Conservation (phyloP, 2,888 invertebrate genomes). For the Metellina segmentata region DNA sequence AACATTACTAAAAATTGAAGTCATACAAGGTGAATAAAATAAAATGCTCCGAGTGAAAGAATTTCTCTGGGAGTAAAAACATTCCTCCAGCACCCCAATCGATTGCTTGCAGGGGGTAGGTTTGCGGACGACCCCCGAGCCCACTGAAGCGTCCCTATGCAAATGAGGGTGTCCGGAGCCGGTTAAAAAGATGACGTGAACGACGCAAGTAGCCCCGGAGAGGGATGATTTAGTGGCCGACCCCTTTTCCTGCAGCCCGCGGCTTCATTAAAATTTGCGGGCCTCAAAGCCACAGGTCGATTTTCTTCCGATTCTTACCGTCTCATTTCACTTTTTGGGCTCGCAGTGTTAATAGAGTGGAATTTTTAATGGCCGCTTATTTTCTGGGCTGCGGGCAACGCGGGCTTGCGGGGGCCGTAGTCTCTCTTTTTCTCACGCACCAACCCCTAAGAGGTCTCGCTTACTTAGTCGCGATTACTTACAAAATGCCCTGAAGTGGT, state of each 20-base stretch:
- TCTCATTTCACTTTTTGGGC: conserved; percentile 66
- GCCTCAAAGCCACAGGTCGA: conserved; percentile 60
- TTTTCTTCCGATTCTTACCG: conserved; percentile 69
- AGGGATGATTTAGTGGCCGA: conserved; percentile 62
- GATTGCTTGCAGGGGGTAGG: background rate
- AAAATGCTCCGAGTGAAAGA: no score
- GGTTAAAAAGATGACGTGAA: conserved; percentile 61
- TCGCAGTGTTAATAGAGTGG: conserved; percentile 56
- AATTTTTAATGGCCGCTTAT: conserved; percentile 57
- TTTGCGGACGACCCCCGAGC: conserved; percentile 35
- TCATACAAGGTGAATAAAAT: no score
- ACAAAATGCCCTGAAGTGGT: no score
- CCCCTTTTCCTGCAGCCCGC: conserved; percentile 4
- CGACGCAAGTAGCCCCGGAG: conserved; percentile 23
- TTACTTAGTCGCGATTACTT: no score
- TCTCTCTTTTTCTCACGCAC: no score
- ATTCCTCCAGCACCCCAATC: background rate
- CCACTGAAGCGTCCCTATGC: conserved; percentile 53
- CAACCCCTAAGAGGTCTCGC: no score
- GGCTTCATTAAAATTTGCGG: conserved; percentile 61
- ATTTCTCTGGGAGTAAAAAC: background rate
- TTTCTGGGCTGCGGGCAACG: background rate
- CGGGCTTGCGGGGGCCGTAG: background rate
- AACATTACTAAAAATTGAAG: no score
- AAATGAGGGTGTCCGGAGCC: conserved; percentile 62